A percentile compares a stretch with the other conserved stretches of the same genome.
Evolutionary conservation across 2,113 vertebrate species (phyloP).

Genomic region (Gallinago undulata): DNA sequence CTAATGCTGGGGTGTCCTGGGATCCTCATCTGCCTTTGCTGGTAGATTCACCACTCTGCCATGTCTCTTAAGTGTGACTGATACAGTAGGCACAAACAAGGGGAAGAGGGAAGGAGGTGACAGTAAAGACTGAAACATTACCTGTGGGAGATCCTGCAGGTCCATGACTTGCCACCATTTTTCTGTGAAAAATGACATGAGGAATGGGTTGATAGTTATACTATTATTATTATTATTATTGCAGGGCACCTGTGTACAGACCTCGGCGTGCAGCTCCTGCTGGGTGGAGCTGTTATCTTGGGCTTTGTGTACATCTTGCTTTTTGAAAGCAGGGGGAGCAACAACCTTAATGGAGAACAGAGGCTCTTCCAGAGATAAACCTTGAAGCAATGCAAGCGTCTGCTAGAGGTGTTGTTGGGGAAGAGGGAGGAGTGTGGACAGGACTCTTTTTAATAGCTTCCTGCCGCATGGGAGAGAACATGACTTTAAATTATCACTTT

Average conservation of each 20-base stretch:
- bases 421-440: neutral
- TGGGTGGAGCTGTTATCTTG: neutral
- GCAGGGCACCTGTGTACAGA: neutral
- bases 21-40: rapidly evolving
- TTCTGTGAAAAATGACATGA: neutral
- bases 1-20: neutral
- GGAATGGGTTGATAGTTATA: neutral
- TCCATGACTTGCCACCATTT: neutral
- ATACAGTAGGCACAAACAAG: neutral
- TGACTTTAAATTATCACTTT: neutral
- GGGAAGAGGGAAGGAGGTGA: neutral
- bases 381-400: neutral
- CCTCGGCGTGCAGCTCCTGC: rapidly evolving
- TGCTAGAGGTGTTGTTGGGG: neutral
- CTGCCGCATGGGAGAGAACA: neutral
- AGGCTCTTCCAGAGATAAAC: neutral
- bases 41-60: rapidly evolving
- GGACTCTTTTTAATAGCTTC: neutral
- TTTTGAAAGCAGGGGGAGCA: neutral
- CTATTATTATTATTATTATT: too few species aligned
- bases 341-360: neutral
- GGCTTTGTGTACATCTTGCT: neutral
- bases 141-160: rapidly evolving
- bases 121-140: neutral
- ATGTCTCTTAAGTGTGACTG: neutral